Base-by-base conservation (phyloP, 1,140 invertebrate genomes). In the Drosophila dunni region DNA sequence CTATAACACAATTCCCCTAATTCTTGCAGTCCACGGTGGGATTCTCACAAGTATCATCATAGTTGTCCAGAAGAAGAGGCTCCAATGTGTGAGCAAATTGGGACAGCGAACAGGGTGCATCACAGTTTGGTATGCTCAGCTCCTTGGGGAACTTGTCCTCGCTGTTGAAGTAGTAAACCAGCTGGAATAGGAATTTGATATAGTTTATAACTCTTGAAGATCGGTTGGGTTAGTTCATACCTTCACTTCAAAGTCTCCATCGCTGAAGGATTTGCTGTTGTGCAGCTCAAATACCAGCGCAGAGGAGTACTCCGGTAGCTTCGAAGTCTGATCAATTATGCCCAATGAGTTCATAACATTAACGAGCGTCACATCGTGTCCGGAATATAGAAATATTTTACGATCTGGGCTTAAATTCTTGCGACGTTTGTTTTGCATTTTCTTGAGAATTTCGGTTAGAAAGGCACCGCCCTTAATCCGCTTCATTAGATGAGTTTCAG, bases 331-430 rank as follows among this genome's bases (percentile, higher is more conserved):
- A 65, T 95, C 93, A 0, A 93, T 90, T 67, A 95, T 95, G 7
- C 95, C 95, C 75, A 97, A 93, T 0, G 95, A 93, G 65, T 95
- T 93, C 92, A 96, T 93, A 6, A 95, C 78, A 78, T 94, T 95
- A 0, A 97, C 95, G n/a, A 97, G 82, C 0, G 95, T 96, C 2
- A 96, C 92, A 88, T 97, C 96, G 83, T 97, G 96, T 0, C 93
- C 96, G 0, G 96, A 94, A 91, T 96, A 97, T 8, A 95, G 84
- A 78, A 94, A 93, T 58, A 95, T 92, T 78, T 94, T 94, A 24
- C 93, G 92, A 53, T 92, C 78, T 7, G 90, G 91, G 56, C 62
- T 84, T 3, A 93, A 71, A 50, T 85, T 81, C 7, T 81, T 86
- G 17, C 83, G 77, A 4, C 78, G 69, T 78, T 92, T 93, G 15